Evolutionary conservation across 1,140 invertebrate species (phyloP), one percentile per base, ranked within the genome.

Genomic region (Cepaea nemoralis): DNA sequence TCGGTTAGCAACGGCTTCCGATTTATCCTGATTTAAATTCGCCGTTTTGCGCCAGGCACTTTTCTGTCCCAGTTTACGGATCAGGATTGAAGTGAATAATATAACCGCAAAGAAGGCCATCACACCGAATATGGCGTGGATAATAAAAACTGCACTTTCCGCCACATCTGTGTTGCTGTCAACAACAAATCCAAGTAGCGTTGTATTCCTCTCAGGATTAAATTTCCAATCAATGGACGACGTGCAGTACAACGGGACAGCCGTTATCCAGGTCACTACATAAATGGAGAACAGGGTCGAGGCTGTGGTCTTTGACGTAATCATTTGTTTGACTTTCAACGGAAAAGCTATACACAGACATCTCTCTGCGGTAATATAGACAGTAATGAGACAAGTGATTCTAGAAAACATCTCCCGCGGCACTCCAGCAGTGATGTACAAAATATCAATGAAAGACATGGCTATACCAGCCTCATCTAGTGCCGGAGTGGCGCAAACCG

Each of bases 151-250:
- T 5, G 35, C 27, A 33, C 3, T 14, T 40, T 71, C 39, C 22
- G 37, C 39, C n/a, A 8, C n/a, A 8, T 10, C 27, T 8, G 8
- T 40, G 6, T 40, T 35, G 31, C 33, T 5, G 6, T 5, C 14
- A 6, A 71, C 22, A 3, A 37, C 39, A 8, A 71, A 40, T 5
- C 69, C 69, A 40, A 71, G 33, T 12, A 71, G 69, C 3, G 10
- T 71, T 40, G 3, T 71, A 35, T 71, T 71, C 31, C 31, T 39
- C 14, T 39, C 6, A 10, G 69, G 69, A 35, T 37, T 35, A 10
- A 33, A 71, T 24, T 71, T 71, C 69, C 69, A 71, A 35, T 71
- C 69, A 24, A 71, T 22, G 37, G 14, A 71, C 3, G 69, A 22
- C 14, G 69, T 37, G 69, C 19, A 24, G 69, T 35, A 35, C 35